Evolutionary conservation across 2,797 vertebrate genomes (phyloP).

Genomic region (Macropus fuliginosus): DNA sequence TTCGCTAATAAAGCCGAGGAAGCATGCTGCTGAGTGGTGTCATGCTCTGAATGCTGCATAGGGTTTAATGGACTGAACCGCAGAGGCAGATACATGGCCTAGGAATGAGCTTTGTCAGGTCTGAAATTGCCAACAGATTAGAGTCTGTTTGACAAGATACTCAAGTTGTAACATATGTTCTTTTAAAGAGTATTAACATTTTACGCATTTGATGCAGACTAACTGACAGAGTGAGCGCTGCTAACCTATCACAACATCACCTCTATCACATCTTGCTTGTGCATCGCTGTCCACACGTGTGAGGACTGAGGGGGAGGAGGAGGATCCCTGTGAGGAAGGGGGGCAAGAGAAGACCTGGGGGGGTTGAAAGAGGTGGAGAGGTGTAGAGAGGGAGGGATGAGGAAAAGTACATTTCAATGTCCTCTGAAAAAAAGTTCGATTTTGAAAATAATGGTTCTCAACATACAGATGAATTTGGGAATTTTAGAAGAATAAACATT

Average conservation of each 20-base stretch:
- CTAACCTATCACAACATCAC: slow-evolving; percentile 55
- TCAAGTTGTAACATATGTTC: slow-evolving; percentile 67
- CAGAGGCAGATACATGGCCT: slow-evolving; percentile 47
- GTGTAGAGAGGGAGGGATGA: slow-evolving; percentile 37
- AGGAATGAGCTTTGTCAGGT: slow-evolving; percentile 47
- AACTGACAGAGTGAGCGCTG: slow-evolving; percentile 32
- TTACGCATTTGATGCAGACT: slow-evolving; percentile 61
- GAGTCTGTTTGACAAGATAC: slow-evolving; percentile 58
- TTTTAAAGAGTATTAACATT: slow-evolving; percentile 56
- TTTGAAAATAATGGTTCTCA: background rate
- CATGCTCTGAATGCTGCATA: slow-evolving; percentile 57
- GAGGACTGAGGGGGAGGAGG: fast-evolving
- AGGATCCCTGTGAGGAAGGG: background rate
- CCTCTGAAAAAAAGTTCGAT: background rate
- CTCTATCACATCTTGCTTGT: slow-evolving; percentile 11
- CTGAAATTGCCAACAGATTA: slow-evolving; percentile 57
- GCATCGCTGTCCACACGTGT: background rate
- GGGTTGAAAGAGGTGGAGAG: background rate
- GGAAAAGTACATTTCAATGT: background rate
- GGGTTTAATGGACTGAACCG: slow-evolving; percentile 17
- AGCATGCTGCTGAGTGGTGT: slow-evolving; percentile 51
- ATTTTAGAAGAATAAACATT: background rate
- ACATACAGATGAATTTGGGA: background rate
- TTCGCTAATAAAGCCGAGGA: slow-evolving; percentile 69
- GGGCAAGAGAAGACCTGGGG: background rate